Percentiles rank a stretch among this genome's conserved stretches.
These are phyloP conservation scores for Nomada hirtipes DNA, from an alignment of 2,888 invertebrate species.

Conservation along the genomic window DNA sequence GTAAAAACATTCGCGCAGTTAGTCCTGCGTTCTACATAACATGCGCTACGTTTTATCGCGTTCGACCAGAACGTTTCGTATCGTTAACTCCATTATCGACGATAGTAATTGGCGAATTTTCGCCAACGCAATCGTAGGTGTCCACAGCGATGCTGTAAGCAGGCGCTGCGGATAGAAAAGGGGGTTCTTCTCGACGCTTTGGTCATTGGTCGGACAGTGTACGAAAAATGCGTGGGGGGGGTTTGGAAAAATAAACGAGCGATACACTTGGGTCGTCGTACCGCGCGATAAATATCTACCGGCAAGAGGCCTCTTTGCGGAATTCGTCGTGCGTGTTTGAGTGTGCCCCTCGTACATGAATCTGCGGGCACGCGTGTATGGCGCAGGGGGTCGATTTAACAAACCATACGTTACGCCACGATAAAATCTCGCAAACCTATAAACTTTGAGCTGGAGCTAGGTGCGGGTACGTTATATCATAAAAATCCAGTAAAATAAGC, in stretches of 20 bases:
- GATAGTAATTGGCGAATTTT: neutral
- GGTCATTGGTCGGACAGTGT: neutral
- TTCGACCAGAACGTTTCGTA: neutral
- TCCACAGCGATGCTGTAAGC: neutral
- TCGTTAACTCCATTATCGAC: neutral
- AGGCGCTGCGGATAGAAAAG: neutral
- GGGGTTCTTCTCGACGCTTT: neutral
- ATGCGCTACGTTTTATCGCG: neutral
- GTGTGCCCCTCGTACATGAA: conserved; percentile 14
- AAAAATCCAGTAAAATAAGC: conserved; percentile 84
- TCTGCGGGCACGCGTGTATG: conserved; percentile 29
- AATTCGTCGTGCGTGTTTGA: conserved; percentile 58
- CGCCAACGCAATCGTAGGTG: neutral
- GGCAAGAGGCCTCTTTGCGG: conserved; percentile 68
- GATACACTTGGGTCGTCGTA: conserved; percentile 66
- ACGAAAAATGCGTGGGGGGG: conserved; percentile 16
- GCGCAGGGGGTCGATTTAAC: conserved; percentile 81
- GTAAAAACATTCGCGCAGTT: neutral
- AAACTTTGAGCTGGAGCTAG: conserved; percentile 80
- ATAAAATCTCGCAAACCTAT: conserved; percentile 84
- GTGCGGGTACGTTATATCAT: conserved; percentile 83
- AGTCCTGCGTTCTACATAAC: too few relatives aligned
- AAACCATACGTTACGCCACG: conserved; percentile 83
- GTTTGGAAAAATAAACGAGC: conserved; percentile 62
- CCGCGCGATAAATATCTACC: conserved; percentile 69